Base-by-base conservation (phyloP, 2,797 vertebrate genomes). In the Momotus momota region DNA sequence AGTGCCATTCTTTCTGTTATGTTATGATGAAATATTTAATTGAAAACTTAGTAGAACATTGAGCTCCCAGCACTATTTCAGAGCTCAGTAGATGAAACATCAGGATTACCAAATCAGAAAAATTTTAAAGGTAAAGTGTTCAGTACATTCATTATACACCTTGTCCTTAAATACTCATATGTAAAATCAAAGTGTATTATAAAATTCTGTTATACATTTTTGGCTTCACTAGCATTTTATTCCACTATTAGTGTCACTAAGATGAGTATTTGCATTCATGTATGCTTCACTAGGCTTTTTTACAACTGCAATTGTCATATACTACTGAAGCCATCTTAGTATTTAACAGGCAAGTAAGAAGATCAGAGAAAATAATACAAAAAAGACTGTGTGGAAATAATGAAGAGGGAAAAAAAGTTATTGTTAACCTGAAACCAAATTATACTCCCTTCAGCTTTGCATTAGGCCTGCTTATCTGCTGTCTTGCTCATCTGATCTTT, bases 121-220 rank as follows among this genome's bases (percentile, higher is more conserved):
- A 20, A 9, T 35, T 52, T 3, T 20, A 65, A 51, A 72, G 81
- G 18, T 52, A 33, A 75, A 55, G 0, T 45, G 4, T 89, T 91
- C 60, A 73, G 35, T 25, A 52, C 14, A 66, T 62, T 94, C 35
- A 55, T 89, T 85, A 61, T 77, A 87, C 29, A 73, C 5, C 20
- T 31, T 54, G 18, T 82, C n/a, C 26, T 85, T 85, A 93, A 91
- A 94, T 70, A 73, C 35, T 82, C 8, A 15, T 46, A 25, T 52
- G 46, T 91, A 90, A 94, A 96, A 96, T 95, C 90, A 95, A 95
- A 93, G 92, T 18, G 14, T 73, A 70, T 80, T 90, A 45, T 33
- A 81, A 86, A 83, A 81, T 45, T 52, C 2, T 2, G 1, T 51
- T 77, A 67, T 33, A 82, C 33, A n/a, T 58, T 75, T 92, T 79